Conservation (phyloP, 2,113 vertebrate genomes). For the Atherinomorus stipes region DNA sequence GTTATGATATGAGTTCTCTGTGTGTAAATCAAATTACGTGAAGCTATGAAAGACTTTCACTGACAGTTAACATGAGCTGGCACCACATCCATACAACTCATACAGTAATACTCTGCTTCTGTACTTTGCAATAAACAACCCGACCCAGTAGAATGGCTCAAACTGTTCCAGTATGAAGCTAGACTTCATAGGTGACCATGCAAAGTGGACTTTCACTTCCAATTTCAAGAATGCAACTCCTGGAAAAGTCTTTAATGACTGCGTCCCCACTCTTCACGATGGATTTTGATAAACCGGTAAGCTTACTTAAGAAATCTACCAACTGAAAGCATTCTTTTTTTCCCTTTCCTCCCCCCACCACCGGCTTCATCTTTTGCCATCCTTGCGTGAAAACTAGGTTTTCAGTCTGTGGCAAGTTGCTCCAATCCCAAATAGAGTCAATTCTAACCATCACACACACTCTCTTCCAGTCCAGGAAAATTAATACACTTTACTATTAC, state of each 20-base stretch:
- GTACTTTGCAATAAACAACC: conserved; percentile 34
- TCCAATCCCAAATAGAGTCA: conserved; percentile 86
- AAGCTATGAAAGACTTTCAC: conserved; percentile 10
- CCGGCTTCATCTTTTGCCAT: conserved; percentile 68
- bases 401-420: conserved; percentile 73
- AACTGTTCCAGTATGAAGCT: conserved; percentile 47
- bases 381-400: conserved; percentile 78
- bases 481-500: conserved; percentile 88
- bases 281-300: conserved; percentile 80
- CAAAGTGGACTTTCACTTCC: conserved; percentile 68
- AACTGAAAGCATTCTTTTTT: conserved; percentile 64
- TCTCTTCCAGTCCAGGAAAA: conserved; percentile 81
- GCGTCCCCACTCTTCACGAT: conserved; percentile 67
- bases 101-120: conserved; percentile 1
- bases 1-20: conserved; percentile 20
- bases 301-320: conserved; percentile 77
- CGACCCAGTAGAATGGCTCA: conserved; percentile 38
- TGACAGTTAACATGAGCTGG: conserved; percentile 39
- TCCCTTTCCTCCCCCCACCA: background rate
- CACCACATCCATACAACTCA: conserved; percentile 17
- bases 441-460: conserved; percentile 80
- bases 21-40: conserved; percentile 50
- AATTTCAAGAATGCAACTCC: conserved; percentile 76
- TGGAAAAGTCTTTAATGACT: conserved; percentile 80
- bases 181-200: conserved; percentile 52